Conservation (phyloP, 2,113 vertebrate species). For the Pao palembangensis region DNA sequence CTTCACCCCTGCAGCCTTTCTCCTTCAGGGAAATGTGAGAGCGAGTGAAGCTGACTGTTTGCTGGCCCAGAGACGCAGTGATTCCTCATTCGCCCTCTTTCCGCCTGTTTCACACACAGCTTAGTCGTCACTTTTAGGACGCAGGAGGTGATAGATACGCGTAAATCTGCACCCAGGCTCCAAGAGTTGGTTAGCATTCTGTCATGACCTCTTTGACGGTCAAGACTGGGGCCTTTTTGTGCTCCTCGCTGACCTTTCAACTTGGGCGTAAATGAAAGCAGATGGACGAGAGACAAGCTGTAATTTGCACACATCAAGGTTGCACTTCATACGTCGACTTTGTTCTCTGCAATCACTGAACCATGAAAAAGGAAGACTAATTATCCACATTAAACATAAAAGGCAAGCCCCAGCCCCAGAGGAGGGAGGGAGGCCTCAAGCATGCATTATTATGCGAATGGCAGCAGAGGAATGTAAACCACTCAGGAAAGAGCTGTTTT, state of each 20-base stretch:
- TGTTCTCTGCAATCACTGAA: constrained; percentile 30
- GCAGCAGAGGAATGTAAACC: too few species aligned
- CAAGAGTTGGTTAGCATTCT: neutral
- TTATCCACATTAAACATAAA: constrained; percentile 25
- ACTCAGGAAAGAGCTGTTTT: too few species aligned
- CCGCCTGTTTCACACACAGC: constrained; percentile 40
- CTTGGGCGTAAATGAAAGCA: constrained; percentile 55
- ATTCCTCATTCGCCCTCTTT: constrained; percentile 60
- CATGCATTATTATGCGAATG: constrained; percentile 3
- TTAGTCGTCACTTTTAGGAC: constrained; percentile 37
- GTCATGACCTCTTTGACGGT: too few species aligned
- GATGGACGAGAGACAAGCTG: constrained; percentile 42
- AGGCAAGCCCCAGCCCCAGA: constrained; percentile 19
- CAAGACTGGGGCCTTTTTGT: constrained; percentile 13
- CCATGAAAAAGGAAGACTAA: constrained; percentile 34
- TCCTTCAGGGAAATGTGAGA: constrained; percentile 64
- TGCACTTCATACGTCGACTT: constrained; percentile 21
- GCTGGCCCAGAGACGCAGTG: constrained; percentile 44
- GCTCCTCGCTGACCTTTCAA: constrained; percentile 47
- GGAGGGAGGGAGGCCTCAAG: neutral
- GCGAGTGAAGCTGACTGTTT: constrained; percentile 56
- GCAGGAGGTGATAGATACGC: constrained; percentile 15
- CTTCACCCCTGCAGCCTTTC: constrained; percentile 37
- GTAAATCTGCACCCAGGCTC: constrained; percentile 23
- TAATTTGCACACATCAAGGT: constrained; percentile 35